These are phyloP conservation scores for Napeogenes inachia DNA, from an alignment of 2,888 invertebrate species.

Conservation along the genomic window DNA sequence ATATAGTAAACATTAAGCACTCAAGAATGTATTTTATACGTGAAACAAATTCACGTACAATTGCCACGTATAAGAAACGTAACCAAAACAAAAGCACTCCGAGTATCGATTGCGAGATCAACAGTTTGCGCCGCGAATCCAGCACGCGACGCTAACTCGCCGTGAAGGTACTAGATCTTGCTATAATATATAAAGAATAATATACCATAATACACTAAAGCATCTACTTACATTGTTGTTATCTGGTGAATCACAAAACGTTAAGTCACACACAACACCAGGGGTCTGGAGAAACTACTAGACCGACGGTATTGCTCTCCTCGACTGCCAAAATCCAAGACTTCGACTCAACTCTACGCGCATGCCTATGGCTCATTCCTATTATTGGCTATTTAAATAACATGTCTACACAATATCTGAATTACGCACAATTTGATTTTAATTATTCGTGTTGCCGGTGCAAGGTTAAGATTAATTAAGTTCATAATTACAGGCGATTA, in stretches of 20 bases:
- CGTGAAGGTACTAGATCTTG: neutral
- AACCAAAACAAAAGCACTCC: slow-evolving; percentile 58
- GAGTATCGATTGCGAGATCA: slow-evolving; percentile 53
- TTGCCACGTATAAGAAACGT: slow-evolving; percentile 33
- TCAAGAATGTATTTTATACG: neutral
- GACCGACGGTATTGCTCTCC: slow-evolving; percentile 34
- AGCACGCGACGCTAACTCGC: neutral
- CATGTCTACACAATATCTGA: neutral
- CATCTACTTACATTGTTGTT: slow-evolving; percentile 6
- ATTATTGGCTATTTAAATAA: slow-evolving; percentile 21
- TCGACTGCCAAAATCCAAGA: slow-evolving; percentile 14
- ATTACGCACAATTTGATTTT: neutral
- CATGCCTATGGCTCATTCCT: slow-evolving; percentile 24
- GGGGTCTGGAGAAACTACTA: slow-evolving; percentile 13
- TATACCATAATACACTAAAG: too few species aligned
- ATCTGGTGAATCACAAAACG: neutral
- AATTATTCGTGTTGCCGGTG: too few species aligned
- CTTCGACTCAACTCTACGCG: slow-evolving; percentile 17
- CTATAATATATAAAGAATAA: too few species aligned
- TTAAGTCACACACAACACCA: neutral
- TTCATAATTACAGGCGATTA: neutral
- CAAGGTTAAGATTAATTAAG: too few species aligned
- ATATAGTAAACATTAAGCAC: neutral
- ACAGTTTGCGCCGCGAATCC: slow-evolving; percentile 41
- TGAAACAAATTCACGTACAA: slow-evolving; percentile 22